Percentiles rank a stretch among this genome's conserved stretches.
phyloP scores from a whole-genome alignment of 2,888 invertebrate genomes.

The Tetranychus piercei region DNA sequence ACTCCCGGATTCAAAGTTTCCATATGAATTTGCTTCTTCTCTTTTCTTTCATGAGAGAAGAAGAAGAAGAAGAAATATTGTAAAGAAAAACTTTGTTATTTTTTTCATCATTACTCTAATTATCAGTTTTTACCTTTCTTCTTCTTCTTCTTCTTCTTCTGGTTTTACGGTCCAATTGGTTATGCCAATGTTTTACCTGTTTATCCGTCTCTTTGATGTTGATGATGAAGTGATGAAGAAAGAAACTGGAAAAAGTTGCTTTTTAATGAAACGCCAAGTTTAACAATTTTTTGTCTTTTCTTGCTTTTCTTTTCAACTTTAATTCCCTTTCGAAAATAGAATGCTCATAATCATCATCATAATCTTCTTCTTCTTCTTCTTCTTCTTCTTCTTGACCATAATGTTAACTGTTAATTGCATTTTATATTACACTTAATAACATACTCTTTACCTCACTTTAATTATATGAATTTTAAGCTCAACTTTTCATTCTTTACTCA shows the following conservation, averaged over 20 bases:
- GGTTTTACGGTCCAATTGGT: not conserved
- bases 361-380: not conserved
- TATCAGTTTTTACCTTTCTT: not conserved
- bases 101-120: not conserved
- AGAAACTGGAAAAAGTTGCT: not conserved
- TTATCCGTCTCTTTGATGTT: not conserved
- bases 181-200: not conserved
- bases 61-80: too few species aligned
- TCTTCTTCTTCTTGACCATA: too few species aligned
- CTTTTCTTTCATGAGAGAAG: not conserved
- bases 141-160: not conserved
- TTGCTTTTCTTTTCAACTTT: not conserved
- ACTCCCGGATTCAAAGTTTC: not conserved
- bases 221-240: not conserved
- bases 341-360: not conserved
- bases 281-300: not conserved
- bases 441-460: not conserved
- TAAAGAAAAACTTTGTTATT: not conserved
- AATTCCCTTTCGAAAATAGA: too few species aligned
- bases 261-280: not conserved
- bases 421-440: not conserved
- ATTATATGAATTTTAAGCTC: not conserved
- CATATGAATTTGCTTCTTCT: not conserved
- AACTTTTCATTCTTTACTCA: not conserved
- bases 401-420: not conserved